Evolutionary conservation across 2,113 vertebrate species (phyloP), one percentile per base, ranked within the genome.

Genomic region (Syngnathus floridae): DNA sequence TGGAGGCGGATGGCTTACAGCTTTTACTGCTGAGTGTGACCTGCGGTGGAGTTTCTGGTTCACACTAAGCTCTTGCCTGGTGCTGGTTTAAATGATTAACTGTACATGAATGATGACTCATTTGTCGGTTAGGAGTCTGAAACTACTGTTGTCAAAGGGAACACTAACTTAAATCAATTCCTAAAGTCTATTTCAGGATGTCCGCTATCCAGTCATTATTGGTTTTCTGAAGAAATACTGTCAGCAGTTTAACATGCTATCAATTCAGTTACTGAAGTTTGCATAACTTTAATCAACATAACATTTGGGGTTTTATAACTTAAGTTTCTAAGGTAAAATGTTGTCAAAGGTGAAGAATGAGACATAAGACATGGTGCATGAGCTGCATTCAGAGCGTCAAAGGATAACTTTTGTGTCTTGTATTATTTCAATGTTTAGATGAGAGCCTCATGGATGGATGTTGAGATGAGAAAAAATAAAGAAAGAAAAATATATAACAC

Each of bases 11-110:
- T 72, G 69, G 63, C 73, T 82, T 59, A 61, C 68, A 80, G 76
- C 69, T 67, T 82, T 82, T 70, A 72, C 72, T 64, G 58, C 69
- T 62, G 62, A 82, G 77, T 71, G 70, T 83, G 82, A 86, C 75
- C 82, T 83, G 79, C 22, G 77, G 78, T 82, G 70, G 19, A 81
- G 71, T 68, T 63, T 77, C 58, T 72, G 67, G 77, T 77, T 82
- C 75, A 83, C 74, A 80, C 73, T 77, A 31, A 21, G 36, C 21
- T 72, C 59, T 67, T 75, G 43, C 59, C 66, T 82, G 76, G 66
- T 76, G 66, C 76, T 73, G 66, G 73, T 72, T 81, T 75, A 41
- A 77, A 78, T 80, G 75, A 82, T 82, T 74, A 79, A 76, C 73
- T 77, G 68, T 36, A 71, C 70, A 79, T 72, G 38, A 78, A 74